These are phyloP conservation scores for Dendrolimus pini DNA, from an alignment of 2,888 invertebrate species.

Conservation along the genomic window DNA sequence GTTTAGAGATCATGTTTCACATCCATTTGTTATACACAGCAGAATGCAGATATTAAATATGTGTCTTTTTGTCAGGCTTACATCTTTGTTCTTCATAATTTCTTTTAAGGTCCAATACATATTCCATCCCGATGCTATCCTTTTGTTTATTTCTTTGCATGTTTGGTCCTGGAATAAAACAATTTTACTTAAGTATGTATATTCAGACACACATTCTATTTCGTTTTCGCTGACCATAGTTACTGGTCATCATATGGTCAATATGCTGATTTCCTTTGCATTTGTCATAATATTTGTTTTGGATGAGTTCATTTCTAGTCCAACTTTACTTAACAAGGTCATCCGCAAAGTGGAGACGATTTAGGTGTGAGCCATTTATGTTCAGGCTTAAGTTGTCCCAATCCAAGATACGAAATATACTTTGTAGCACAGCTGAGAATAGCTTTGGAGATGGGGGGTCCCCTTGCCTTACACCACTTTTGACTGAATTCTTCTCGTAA, in stretches of 20 bases:
- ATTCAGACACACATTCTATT: background rate
- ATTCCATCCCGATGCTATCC: background rate
- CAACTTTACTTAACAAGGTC: background rate
- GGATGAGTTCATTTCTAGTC: background rate
- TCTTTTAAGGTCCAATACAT: background rate
- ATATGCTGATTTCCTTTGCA: background rate
- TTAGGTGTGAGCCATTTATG: background rate
- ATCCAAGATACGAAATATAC: too few species aligned
- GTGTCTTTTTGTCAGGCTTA: background rate
- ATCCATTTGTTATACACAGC: background rate
- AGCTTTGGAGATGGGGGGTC: background rate
- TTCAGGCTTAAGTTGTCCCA: background rate
- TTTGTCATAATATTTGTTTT: background rate
- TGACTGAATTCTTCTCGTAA: background rate
- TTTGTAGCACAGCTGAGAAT: background rate
- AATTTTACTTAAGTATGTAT: background rate
- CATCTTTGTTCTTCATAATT: slow-evolving; percentile 1
- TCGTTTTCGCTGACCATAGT: background rate
- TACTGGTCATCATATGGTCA: background rate
- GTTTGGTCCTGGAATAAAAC: background rate
- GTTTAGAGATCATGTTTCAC: slow-evolving; percentile 1
- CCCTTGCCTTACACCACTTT: background rate
- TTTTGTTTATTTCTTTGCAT: background rate
- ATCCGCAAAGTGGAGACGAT: background rate
- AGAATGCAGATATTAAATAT: background rate